phyloP scores from a whole-genome alignment of 2,113 vertebrate genomes.

The Eurypyga helias region DNA sequence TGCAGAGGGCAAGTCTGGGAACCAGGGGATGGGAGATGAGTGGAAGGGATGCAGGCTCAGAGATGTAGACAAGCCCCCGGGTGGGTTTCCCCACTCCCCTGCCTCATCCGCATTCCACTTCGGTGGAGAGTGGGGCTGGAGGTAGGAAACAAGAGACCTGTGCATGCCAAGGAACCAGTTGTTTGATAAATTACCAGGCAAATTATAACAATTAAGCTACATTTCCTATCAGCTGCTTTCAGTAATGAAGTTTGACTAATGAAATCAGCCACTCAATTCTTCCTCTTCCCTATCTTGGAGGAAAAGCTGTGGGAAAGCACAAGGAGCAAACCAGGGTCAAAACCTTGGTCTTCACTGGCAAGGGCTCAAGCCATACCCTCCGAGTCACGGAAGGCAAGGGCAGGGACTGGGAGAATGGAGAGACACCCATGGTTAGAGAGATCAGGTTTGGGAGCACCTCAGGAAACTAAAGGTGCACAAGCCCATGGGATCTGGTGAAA shows the following conservation, averaged over 20 bases:
- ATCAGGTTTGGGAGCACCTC: too few relatives aligned
- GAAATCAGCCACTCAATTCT: background rate
- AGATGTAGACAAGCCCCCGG: background rate
- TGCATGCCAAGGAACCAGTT: accelerated
- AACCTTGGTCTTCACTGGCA: background rate
- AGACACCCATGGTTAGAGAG: too few relatives aligned
- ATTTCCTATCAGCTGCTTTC: background rate
- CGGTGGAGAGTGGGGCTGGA: background rate
- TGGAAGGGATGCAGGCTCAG: background rate
- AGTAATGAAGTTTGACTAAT: background rate
- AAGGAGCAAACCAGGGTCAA: background rate
- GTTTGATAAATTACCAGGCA: background rate
- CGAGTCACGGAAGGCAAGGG: too few relatives aligned
- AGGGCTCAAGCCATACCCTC: too few relatives aligned
- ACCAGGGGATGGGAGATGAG: background rate
- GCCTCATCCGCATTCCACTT: background rate
- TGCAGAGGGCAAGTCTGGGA: background rate
- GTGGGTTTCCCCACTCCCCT: background rate
- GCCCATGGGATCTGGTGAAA: too few relatives aligned
- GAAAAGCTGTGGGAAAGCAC: background rate
- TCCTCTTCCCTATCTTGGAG: background rate
- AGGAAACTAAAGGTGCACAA: too few relatives aligned
- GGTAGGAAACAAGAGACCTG: background rate
- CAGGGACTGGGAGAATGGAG: too few relatives aligned
- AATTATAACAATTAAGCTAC: background rate